A percentile compares a stretch with the other conserved stretches of the same genome.
Conservation (phyloP, 1,140 invertebrate genomes). For the Glossosoma conforme region DNA sequence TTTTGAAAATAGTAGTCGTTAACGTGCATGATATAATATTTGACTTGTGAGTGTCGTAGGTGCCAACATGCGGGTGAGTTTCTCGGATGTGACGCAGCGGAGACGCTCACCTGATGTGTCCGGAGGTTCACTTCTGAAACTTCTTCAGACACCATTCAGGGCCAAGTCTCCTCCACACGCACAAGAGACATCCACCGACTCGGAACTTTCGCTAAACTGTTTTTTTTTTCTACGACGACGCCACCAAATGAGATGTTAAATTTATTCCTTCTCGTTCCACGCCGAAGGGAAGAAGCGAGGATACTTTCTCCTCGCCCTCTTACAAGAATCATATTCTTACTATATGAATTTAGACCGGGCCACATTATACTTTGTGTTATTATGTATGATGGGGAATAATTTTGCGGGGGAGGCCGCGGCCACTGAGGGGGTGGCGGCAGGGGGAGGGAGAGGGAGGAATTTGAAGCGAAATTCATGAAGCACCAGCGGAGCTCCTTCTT, state of each 20-base stretch:
- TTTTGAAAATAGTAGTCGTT: too few relatives aligned
- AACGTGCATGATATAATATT: too few relatives aligned
- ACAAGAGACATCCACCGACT: too few relatives aligned
- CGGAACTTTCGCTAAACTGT: slow-evolving; percentile 46
- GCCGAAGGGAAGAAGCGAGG: too few relatives aligned
- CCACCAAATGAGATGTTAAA: slow-evolving; percentile 31
- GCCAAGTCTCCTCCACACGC: too few relatives aligned
- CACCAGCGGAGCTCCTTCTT: slow-evolving; percentile 46
- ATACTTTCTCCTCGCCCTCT: too few relatives aligned
- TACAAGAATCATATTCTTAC: slow-evolving; percentile 39
- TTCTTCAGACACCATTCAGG: too few relatives aligned
- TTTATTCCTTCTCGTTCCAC: slow-evolving; percentile 27
- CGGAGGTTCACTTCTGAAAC: too few relatives aligned
- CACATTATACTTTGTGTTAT: slow-evolving; percentile 55
- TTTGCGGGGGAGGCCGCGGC: slow-evolving; percentile 2
- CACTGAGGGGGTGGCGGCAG: background rate
- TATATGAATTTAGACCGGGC: slow-evolving; percentile 49
- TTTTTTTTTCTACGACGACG: slow-evolving; percentile 42
- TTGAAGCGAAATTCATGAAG: slow-evolving; percentile 38
- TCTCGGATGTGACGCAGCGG: too few relatives aligned
- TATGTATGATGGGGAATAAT: slow-evolving; percentile 32
- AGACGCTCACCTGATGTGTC: too few relatives aligned
- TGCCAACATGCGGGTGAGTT: too few relatives aligned
- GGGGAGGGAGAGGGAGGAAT: slow-evolving; percentile 36
- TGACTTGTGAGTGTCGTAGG: too few relatives aligned